Percentiles rank a stretch among this genome's conserved stretches.
Evolutionary conservation across 2,888 invertebrate species (phyloP).

Genomic region (Pyrgus malvae): DNA sequence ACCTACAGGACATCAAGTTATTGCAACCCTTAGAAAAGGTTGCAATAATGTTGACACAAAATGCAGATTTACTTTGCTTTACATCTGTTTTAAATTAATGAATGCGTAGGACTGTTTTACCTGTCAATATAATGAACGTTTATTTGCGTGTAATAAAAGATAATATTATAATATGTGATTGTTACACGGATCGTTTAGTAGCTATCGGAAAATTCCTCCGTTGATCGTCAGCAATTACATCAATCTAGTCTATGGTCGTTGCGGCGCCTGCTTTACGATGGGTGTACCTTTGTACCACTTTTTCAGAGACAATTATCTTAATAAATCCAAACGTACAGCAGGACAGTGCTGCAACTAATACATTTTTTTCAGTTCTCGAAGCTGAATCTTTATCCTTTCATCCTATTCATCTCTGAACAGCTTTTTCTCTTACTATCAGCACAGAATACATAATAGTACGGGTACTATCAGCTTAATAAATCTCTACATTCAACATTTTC

Average conservation of each 20-base stretch:
- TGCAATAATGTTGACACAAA: not conserved
- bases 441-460: too few relatives aligned
- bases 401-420: too few relatives aligned
- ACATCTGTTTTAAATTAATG: constrained; percentile 31
- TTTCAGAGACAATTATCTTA: constrained; percentile 1
- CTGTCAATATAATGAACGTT: constrained; percentile 9
- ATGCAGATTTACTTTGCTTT: constrained; percentile 29
- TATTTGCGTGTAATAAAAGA: constrained; percentile 18
- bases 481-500: too few relatives aligned
- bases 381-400: too few relatives aligned
- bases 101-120: constrained; percentile 13
- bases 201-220: constrained; percentile 65
- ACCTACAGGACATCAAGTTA: too few relatives aligned
- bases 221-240: constrained; percentile 61
- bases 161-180: constrained; percentile 15
- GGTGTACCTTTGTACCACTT: not conserved
- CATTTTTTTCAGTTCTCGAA: too few relatives aligned
- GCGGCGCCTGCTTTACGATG: constrained; percentile 38
- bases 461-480: too few relatives aligned
- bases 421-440: too few relatives aligned
- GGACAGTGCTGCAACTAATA: too few relatives aligned
- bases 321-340: too few relatives aligned
- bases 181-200: constrained; percentile 39
- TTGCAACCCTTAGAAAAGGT: not conserved
- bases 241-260: constrained; percentile 54